Percentiles rank a stretch among this genome's conserved stretches.
Evolutionary conservation across 1,140 invertebrate genomes (phyloP).

Genomic region (Agrypnia vestita): DNA sequence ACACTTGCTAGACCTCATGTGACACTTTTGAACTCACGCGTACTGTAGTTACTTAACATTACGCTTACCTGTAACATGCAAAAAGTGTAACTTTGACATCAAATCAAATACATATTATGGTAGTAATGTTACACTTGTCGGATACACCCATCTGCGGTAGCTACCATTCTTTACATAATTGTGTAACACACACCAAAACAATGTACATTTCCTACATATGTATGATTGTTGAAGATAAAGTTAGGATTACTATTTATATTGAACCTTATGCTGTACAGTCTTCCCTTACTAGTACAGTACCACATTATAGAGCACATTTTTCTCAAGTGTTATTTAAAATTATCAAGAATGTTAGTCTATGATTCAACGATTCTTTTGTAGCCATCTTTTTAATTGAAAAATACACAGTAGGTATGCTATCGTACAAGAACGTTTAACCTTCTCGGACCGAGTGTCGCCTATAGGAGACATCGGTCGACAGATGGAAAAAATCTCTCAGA

Average conservation of each 20-base stretch:
- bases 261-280: slow-evolving; percentile 5
- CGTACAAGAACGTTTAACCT: no score
- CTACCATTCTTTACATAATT: neutral
- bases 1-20: no score
- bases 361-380: no score
- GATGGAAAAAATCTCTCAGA: no score
- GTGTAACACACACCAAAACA: slow-evolving; percentile 15
- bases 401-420: no score
- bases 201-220: neutral
- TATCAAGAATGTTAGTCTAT: no score
- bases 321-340: no score
- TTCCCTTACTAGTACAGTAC: slow-evolving; percentile 15
- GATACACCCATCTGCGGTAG: slow-evolving; percentile 3
- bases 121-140: slow-evolving; percentile 10
- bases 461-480: no score
- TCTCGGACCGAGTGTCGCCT: no score
- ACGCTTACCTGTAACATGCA: neutral
- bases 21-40: neutral
- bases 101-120: no score
- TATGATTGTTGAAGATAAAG: slow-evolving; percentile 29
- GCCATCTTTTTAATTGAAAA: no score
- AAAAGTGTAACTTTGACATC: neutral
- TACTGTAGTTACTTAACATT: slow-evolving; percentile 19
- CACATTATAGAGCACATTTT: no score
- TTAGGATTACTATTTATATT: slow-evolving; percentile 25